Evolutionary conservation across 2,113 vertebrate genomes (phyloP), one percentile per base, ranked within the genome.

Genomic region (Chaetops frenatus): DNA sequence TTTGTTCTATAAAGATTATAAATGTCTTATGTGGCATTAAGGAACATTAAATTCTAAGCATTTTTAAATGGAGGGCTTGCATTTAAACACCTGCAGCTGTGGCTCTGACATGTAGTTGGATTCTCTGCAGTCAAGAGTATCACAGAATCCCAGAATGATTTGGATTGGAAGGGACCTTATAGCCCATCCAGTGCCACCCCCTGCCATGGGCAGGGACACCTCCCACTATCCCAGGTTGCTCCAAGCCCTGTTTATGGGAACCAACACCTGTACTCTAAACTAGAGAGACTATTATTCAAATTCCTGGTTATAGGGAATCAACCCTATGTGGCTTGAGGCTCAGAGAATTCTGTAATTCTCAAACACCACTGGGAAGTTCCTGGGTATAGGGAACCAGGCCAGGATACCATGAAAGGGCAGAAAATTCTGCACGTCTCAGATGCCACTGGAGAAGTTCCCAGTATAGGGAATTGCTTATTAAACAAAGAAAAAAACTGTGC

Each of bases 211-310:
- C 47, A 61, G 28, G 19, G 45, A n/a, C 61, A 40, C 13, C 29
- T 74, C 5, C 45, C 38, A 25, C 24, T 15, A 1, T 0, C 53
- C 29, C 61, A 35, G 47, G 3, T 0, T 14, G 38, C 29, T 89
- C 40, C 36, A 73, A 66, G 18, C 15, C 15, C 12, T 0, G 0
- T 45, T n/a, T n/a, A n/a, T n/a, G n/a, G n/a, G n/a, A n/a, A n/a
- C n/a, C n/a, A n/a, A n/a, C n/a, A n/a, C n/a, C n/a, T n/a, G n/a
- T n/a, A n/a, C n/a, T n/a, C n/a, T n/a, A n/a, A n/a, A n/a, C n/a
- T n/a, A n/a, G n/a, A n/a, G n/a, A n/a, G n/a, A n/a, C n/a, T n/a
- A n/a, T n/a, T n/a, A n/a, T n/a, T n/a, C n/a, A n/a, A n/a, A n/a
- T n/a, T n/a, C n/a, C n/a, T n/a, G n/a, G n/a, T n/a, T n/a, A n/a